Conservation (phyloP, 1,140 invertebrate species). For the Lepidurus apus region DNA sequence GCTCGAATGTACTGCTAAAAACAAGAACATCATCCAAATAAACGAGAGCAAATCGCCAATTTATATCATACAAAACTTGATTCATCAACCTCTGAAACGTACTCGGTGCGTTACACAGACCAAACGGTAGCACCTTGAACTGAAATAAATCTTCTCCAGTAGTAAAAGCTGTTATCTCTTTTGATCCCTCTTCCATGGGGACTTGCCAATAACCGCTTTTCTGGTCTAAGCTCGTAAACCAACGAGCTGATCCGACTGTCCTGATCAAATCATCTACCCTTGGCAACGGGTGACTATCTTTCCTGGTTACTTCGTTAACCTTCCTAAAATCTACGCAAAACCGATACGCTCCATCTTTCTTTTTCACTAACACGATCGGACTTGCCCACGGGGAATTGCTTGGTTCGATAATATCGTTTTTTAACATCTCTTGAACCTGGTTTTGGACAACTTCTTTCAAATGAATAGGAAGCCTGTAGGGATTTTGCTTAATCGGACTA, state of each 20-base stretch:
- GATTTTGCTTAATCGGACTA: constrained; percentile 6
- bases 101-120: constrained; percentile 45
- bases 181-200: constrained; percentile 40
- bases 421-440: neutral
- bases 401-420: constrained; percentile 10
- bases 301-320: constrained; percentile 16
- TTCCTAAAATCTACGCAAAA: constrained; percentile 27
- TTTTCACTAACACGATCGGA: constrained; percentile 27
- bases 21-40: constrained; percentile 50
- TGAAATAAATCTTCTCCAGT: constrained; percentile 44
- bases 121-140: constrained; percentile 48
- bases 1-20: constrained; percentile 40
- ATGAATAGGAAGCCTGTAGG: neutral
- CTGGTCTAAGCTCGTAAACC: constrained; percentile 48
- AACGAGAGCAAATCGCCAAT: constrained; percentile 36
- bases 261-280: constrained; percentile 47
- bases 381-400: constrained; percentile 1
- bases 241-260: constrained; percentile 44
- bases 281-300: constrained; percentile 48
- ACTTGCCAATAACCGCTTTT: neutral
- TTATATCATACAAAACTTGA: constrained; percentile 38
- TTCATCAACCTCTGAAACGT: constrained; percentile 47
- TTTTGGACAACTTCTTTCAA: neutral
- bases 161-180: constrained; percentile 46
- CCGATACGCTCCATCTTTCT: constrained; percentile 17